phyloP scores from a whole-genome alignment of 2,113 vertebrate species.

The Mus musculus region DNA sequence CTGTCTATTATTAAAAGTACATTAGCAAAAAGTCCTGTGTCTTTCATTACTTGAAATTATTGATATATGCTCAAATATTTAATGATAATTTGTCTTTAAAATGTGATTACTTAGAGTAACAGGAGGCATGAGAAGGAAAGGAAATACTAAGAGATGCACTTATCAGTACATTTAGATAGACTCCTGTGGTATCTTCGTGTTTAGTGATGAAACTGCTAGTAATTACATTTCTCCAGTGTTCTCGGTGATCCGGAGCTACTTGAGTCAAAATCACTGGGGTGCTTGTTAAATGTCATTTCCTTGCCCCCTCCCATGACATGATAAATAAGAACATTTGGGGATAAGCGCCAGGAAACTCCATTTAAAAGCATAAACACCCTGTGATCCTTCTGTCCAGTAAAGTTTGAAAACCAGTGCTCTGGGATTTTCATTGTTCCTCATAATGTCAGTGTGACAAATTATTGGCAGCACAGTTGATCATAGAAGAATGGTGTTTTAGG shows the following conservation, averaged over 20 bases:
- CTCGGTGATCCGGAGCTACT: background rate
- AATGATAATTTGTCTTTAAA: constrained; percentile 46
- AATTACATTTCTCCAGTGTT: background rate
- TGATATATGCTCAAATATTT: constrained; percentile 24
- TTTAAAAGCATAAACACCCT: constrained; percentile 1
- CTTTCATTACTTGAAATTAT: constrained; percentile 38
- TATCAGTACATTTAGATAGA: constrained; percentile 45
- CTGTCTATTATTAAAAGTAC: constrained; percentile 40
- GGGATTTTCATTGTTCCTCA: constrained; percentile 26
- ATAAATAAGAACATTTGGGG: constrained; percentile 39
- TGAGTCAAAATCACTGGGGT: background rate
- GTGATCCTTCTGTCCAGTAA: background rate
- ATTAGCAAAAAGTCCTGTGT: constrained; percentile 1
- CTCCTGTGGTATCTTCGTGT: background rate
- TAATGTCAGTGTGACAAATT: constrained; percentile 19
- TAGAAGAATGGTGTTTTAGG: background rate
- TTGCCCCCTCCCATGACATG: background rate
- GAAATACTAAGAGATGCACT: background rate
- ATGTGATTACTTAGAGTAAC: constrained; percentile 27
- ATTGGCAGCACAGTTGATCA: background rate
- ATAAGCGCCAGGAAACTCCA: background rate
- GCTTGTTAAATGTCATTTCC: constrained; percentile 41
- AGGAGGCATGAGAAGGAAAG: background rate
- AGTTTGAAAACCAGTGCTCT: background rate
- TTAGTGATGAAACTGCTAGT: background rate